Conservation (phyloP, 2,888 invertebrate species). For the Theretra japonica region DNA sequence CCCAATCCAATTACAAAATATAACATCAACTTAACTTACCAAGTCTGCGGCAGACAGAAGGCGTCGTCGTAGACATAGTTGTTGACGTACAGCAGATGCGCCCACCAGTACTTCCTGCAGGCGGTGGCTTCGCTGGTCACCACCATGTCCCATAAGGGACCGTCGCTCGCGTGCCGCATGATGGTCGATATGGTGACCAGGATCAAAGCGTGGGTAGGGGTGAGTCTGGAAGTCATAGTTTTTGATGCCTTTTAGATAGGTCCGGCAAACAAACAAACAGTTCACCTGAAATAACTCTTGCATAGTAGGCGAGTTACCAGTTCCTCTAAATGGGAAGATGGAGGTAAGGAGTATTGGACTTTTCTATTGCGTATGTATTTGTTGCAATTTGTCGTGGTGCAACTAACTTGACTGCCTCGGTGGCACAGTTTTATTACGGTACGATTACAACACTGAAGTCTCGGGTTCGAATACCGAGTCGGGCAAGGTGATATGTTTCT, state of each 20-base stretch:
- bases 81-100: constrained; percentile 74
- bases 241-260: not conserved
- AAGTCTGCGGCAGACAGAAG: constrained; percentile 66
- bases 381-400: too few species aligned
- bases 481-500: too few species aligned
- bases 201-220: constrained; percentile 69
- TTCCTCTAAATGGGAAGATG: too few species aligned
- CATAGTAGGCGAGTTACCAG: too few species aligned
- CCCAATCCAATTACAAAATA: not conserved
- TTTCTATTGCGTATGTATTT: too few species aligned
- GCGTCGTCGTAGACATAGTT: constrained; percentile 70
- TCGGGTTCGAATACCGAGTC: too few species aligned
- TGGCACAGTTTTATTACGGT: too few species aligned
- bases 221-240: constrained; percentile 58
- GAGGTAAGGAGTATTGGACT: too few species aligned
- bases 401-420: too few species aligned
- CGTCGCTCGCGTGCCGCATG: constrained; percentile 63
- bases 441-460: too few species aligned
- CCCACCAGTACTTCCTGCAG: constrained; percentile 78
- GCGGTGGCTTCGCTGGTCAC: constrained; percentile 62
- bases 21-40: constrained; percentile 52
- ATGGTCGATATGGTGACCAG: constrained; percentile 66
- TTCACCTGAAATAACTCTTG: too few species aligned
- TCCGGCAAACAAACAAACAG: not conserved
- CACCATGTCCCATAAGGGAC: constrained; percentile 70